Evolutionary conservation across 2,888 invertebrate species (phyloP).

Genomic region (Acanthosepion lycidas): DNA sequence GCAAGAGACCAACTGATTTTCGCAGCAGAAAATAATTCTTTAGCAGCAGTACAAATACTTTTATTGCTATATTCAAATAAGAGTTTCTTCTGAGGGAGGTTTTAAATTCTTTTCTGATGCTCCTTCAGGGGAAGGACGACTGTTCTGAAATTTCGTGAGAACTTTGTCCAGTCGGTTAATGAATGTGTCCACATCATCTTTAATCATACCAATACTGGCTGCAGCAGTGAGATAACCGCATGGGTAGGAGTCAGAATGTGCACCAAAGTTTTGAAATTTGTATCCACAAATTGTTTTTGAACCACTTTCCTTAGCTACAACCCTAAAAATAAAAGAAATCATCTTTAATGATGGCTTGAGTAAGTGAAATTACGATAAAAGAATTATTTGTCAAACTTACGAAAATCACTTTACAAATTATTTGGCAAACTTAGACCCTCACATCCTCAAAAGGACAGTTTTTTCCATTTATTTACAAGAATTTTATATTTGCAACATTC

Average conservation of each 20-base stretch:
- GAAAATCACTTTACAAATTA: too few relatives aligned
- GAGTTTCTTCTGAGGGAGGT: background rate
- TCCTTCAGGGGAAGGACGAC: background rate
- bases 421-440: too few relatives aligned
- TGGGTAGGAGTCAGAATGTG: constrained; percentile 80
- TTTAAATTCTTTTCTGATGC: background rate
- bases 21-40: background rate
- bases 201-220: constrained; percentile 82
- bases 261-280: constrained; percentile 81
- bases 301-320: constrained; percentile 67
- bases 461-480: too few relatives aligned
- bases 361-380: too few relatives aligned
- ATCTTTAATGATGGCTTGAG: too few relatives aligned
- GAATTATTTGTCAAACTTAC: too few relatives aligned
- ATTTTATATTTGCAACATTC: too few relatives aligned
- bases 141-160: constrained; percentile 69
- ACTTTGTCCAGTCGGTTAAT: constrained; percentile 81
- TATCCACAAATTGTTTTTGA: constrained; percentile 63
- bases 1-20: background rate
- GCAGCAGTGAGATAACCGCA: constrained; percentile 84
- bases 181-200: constrained; percentile 82
- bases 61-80: background rate
- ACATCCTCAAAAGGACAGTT: too few relatives aligned
- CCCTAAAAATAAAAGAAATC: constrained; percentile 68
- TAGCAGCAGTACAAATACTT: background rate